Conservation (phyloP, 2,797 vertebrate species). For the Menidia menidia region DNA sequence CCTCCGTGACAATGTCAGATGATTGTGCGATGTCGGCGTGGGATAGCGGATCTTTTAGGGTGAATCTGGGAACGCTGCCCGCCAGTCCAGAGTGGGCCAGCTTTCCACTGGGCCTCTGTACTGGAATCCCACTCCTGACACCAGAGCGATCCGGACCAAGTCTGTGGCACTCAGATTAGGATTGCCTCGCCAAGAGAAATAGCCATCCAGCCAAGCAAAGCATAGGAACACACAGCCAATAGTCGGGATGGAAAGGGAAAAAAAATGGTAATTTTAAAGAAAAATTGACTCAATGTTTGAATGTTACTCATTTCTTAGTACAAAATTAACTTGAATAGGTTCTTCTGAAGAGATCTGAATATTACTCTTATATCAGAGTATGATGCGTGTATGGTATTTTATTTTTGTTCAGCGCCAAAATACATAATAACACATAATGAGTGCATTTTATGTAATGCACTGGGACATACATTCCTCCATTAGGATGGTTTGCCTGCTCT, state of each 20-base stretch:
- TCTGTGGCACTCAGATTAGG: slow-evolving; percentile 83
- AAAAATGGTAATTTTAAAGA: slow-evolving; percentile 62
- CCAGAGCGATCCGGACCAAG: slow-evolving; percentile 73
- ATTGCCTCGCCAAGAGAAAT: slow-evolving; percentile 74
- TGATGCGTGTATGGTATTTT: background rate
- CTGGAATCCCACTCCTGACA: slow-evolving; percentile 78
- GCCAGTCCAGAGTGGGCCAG: slow-evolving; percentile 69
- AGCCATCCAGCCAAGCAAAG: slow-evolving; percentile 76
- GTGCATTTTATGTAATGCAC: slow-evolving; percentile 12
- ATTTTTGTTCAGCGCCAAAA: slow-evolving; percentile 4
- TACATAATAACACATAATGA: slow-evolving; percentile 8
- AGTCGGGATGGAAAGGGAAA: slow-evolving; percentile 63
- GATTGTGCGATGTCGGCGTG: slow-evolving; percentile 56
- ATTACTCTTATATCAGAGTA: slow-evolving; percentile 2
- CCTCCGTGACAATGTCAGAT: slow-evolving; percentile 66
- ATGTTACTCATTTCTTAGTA: slow-evolving; percentile 57
- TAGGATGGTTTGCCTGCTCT: slow-evolving; percentile 85
- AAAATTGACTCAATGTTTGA: slow-evolving; percentile 34
- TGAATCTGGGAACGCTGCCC: slow-evolving; percentile 68
- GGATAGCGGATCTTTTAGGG: slow-evolving; percentile 62
- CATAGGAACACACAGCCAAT: slow-evolving; percentile 70
- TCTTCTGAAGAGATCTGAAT: background rate
- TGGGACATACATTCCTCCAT: slow-evolving; percentile 66
- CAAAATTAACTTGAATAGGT: slow-evolving; percentile 5
- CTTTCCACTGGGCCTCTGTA: slow-evolving; percentile 75